Evolutionary conservation across 2,113 vertebrate genomes (phyloP), one percentile per base, ranked within the genome.

Genomic region (Lycocorax pyrrhopterus): DNA sequence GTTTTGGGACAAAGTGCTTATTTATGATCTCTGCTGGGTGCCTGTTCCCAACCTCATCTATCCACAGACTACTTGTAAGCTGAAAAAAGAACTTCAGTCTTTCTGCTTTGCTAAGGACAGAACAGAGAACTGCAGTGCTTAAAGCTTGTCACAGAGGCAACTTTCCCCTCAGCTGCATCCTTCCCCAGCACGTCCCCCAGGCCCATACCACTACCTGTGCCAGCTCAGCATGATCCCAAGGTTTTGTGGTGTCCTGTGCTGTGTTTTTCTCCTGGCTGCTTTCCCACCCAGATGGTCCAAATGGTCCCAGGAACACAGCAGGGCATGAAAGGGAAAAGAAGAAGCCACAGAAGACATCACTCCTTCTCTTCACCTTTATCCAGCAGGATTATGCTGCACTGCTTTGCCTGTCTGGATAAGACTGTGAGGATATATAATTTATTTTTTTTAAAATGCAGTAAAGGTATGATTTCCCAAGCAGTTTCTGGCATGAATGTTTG

Each of bases 171-270:
- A 44, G 13, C 9, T 67, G 3, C 3, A 21, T 17, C 16, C 67
- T 64, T 12, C 5, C 12, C 1, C 15, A 0, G 1, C 17, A 29
- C 1, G 0, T 23, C 2, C 9, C 5, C 3, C 0, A 7, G 14
- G 23, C 12, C 39, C 56, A 23, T 1, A 3, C 4, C 13, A 33
- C 17, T 14, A 32, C 15, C 18, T 3, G 1, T 10, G 33, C 25
- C 23, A 59, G 20, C 21, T 78, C 51, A 49, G 32, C 26, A 32
- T 1, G 3, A 43, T 33, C 0, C 3, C 27, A 75, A 44, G 12
- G 6, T 33, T 75, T 62, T 64, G n/a, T 1, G 0, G 37, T 59
- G 37, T 16, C 16, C 25, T 52, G 22, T 6, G 7, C 10, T 37
- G 33, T 22, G 8, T 19, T 79, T 46, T 72, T 6, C 5, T 56